Evolutionary conservation across 92 coral and sea anemone species (phyloP).

Genomic region (Zoanthus solanderi): DNA sequence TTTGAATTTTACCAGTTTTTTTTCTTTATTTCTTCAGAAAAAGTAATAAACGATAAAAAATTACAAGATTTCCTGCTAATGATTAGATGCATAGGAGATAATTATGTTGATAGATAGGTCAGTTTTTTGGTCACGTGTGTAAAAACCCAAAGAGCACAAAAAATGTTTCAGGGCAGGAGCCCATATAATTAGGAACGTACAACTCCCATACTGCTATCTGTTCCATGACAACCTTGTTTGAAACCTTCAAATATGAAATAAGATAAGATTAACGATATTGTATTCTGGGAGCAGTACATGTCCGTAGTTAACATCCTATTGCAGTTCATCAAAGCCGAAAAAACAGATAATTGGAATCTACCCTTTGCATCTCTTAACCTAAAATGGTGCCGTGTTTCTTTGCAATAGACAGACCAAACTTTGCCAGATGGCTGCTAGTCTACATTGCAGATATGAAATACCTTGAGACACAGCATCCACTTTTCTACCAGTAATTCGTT

Average conservation of each 20-base stretch:
- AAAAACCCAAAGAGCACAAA: too few species aligned
- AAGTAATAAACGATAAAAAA: too few species aligned
- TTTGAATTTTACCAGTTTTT: too few species aligned
- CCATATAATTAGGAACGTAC: too few species aligned
- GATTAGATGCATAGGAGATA: too few species aligned
- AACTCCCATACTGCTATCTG: neutral
- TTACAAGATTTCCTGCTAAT: too few species aligned
- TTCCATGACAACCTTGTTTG: constrained; percentile 8
- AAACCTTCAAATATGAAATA: constrained; percentile 20
- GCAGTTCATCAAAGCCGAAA: constrained; percentile 59
- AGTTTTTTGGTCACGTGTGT: too few species aligned
- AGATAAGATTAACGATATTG: constrained; percentile 23
- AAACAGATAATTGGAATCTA: constrained; percentile 53
- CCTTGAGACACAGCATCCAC: constrained; percentile 43
- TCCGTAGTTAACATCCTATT: constrained; percentile 52
- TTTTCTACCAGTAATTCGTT: constrained; percentile 33
- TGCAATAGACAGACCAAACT: constrained; percentile 62
- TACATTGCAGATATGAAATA: constrained; percentile 53
- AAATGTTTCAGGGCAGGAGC: too few species aligned
- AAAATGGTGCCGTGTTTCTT: constrained; percentile 53
- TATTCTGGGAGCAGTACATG: constrained; percentile 57
- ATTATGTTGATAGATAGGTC: too few species aligned
- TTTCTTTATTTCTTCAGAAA: too few species aligned
- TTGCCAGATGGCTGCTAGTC: constrained; percentile 63
- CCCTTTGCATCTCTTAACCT: constrained; percentile 30